Evolutionary conservation across 2,797 vertebrate species (phyloP), one percentile per base, ranked within the genome.

Genomic region (Spinibarbus caldwelli): DNA sequence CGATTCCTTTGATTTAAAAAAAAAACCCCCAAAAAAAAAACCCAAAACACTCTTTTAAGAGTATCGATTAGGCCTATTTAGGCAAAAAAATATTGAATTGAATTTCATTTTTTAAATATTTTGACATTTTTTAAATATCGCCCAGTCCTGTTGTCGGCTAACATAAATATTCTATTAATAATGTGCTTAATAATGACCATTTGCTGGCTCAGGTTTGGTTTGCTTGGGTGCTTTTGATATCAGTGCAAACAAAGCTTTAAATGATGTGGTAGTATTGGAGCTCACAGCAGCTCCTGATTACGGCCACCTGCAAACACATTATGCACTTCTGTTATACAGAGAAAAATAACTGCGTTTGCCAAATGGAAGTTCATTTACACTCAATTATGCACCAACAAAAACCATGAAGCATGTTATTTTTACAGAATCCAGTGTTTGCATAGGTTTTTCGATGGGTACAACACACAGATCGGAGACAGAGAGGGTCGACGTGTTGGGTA

Each of bases 291-390:
- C 15, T 68, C 29, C 38, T 54, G 81, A 89, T 86, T 78, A 78
- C 47, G 41, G 54, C 64, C 15, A 66, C 85, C 82, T 83, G 82
- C 82, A 83, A 64, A 76, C 82, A 83, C 59, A 83, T 76, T 83
- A 83, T 83, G 43, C 71, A 52, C 36, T 76, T 49, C 47, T 67
- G 75, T 78, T 78, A 34, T 68, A 15, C 73, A 70, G 31, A 59
- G 75, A 9, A 34, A 78, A 78, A 78, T 45, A 84, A 84, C 75
- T 45, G 68, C 68, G 2, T 59, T 78, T 78, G 75, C 83, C 73
- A 84, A 84, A 84, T 84, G 62, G 64, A 78, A 70, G 38, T 71
- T 78, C 49, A 78, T 84, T 78, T 78, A 84, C 75, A 78, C 75
- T 84, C 64, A 70, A 84, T 84, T 84, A 84, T 84, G 49, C 83